Percentiles rank a stretch among this genome's conserved stretches.
phyloP scores from a whole-genome alignment of 2,797 vertebrate species.

The Notamacropus eugenii region DNA sequence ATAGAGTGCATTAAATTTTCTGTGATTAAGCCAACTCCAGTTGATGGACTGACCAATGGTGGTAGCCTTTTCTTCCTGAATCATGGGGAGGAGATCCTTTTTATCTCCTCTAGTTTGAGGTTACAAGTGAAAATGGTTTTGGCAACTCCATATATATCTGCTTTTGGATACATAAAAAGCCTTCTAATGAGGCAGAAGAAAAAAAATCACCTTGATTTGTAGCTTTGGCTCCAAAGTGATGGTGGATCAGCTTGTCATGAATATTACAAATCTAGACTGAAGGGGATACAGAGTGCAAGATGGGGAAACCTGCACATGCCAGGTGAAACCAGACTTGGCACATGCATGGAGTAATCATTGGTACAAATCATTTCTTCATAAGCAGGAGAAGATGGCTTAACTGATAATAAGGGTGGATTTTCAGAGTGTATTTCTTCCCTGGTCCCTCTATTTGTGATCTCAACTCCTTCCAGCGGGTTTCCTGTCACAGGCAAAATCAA shows the following conservation, averaged over 20 bases:
- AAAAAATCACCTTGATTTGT: constrained; percentile 17
- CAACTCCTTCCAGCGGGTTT: constrained; percentile 42
- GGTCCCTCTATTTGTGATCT: constrained; percentile 20
- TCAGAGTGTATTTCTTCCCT: neutral
- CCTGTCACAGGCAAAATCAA: constrained; percentile 10
- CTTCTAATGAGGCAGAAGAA: neutral
- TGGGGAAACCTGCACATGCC: neutral
- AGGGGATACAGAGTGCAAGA: accelerated
- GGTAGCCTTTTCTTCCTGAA: constrained; percentile 40
- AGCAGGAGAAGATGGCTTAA: neutral
- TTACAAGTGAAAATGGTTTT: constrained; percentile 46
- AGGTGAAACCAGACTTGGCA: accelerated
- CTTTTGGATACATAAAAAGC: constrained; percentile 1
- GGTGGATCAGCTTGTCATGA: neutral
- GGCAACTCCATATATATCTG: neutral
- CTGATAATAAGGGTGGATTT: neutral
- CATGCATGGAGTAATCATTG: neutral
- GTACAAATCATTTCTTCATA: constrained; percentile 24
- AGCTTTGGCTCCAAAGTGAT: constrained; percentile 9
- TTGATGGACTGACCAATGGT: neutral
- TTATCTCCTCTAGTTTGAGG: constrained; percentile 56
- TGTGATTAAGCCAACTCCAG: constrained; percentile 27
- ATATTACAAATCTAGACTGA: neutral
- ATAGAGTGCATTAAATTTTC: neutral
- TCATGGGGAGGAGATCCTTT: constrained; percentile 35